Conservation (phyloP, 1,140 invertebrate genomes). For the Bombus cullumanus region DNA sequence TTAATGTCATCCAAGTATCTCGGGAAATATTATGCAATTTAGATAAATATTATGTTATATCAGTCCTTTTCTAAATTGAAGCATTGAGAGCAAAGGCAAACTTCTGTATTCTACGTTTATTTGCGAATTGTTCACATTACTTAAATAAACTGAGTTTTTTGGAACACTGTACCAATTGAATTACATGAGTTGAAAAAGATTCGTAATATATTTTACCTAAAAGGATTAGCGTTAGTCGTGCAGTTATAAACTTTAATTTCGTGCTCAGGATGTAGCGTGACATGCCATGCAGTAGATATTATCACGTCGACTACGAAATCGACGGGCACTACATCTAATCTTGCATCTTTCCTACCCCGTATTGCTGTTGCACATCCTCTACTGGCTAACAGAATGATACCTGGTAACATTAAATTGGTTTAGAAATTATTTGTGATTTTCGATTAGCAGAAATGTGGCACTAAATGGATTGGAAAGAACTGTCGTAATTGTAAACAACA, state of each 20-base stretch:
- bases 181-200: too few relatives aligned
- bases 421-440: too few relatives aligned
- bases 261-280: accelerated
- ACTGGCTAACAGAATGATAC: accelerated
- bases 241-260: too few relatives aligned
- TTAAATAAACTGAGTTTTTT: background rate
- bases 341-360: accelerated
- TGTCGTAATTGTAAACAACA: accelerated
- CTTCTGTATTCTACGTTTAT: too few relatives aligned
- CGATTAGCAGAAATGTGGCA: accelerated
- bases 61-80: background rate
- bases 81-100: too few relatives aligned
- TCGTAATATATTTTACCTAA: too few relatives aligned
- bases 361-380: accelerated
- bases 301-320: too few relatives aligned
- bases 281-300: too few relatives aligned
- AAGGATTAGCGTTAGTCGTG: too few relatives aligned
- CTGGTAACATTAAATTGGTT: too few relatives aligned
- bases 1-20: accelerated
- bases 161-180: accelerated
- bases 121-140: accelerated
- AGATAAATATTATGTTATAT: background rate
- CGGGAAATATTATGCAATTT: background rate
- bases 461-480: accelerated
- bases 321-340: too few relatives aligned